Conservation (phyloP, 2,888 invertebrate genomes). For the Julus scandinavius region DNA sequence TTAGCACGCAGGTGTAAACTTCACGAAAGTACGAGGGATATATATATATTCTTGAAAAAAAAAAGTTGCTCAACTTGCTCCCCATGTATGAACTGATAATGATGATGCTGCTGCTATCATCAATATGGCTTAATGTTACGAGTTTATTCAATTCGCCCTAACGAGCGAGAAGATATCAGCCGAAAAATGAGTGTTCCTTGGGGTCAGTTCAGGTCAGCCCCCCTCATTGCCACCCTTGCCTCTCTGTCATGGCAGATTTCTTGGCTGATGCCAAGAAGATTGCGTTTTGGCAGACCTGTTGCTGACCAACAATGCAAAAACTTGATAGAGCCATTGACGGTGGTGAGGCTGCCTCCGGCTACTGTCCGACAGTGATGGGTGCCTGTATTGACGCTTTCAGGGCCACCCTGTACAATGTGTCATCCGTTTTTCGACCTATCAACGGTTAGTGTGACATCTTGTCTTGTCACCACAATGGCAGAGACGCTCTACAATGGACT, state of each 20-base stretch:
- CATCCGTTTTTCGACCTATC: conserved; percentile 9
- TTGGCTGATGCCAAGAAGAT: neutral
- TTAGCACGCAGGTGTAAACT: neutral
- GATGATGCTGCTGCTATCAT: neutral
- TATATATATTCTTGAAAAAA: neutral
- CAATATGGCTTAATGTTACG: neutral
- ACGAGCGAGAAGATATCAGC: neutral
- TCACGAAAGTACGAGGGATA: neutral
- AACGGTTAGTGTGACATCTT: conserved; percentile 14
- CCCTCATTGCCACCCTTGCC: neutral
- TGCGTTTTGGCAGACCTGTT: neutral
- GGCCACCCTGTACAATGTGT: conserved; percentile 15
- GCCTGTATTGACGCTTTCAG: neutral
- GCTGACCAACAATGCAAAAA: neutral
- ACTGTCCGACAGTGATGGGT: neutral
- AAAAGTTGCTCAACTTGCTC: neutral
- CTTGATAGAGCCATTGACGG: neutral
- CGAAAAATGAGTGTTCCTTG: neutral
- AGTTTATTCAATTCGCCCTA: neutral
- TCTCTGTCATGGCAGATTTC: neutral
- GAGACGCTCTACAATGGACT: neutral
- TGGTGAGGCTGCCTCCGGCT: neutral
- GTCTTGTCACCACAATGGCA: neutral
- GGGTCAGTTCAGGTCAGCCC: neutral
- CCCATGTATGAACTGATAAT: neutral